These are phyloP conservation scores for Nymphalis io DNA, from an alignment of 1,140 invertebrate genomes.

Conservation along the genomic window DNA sequence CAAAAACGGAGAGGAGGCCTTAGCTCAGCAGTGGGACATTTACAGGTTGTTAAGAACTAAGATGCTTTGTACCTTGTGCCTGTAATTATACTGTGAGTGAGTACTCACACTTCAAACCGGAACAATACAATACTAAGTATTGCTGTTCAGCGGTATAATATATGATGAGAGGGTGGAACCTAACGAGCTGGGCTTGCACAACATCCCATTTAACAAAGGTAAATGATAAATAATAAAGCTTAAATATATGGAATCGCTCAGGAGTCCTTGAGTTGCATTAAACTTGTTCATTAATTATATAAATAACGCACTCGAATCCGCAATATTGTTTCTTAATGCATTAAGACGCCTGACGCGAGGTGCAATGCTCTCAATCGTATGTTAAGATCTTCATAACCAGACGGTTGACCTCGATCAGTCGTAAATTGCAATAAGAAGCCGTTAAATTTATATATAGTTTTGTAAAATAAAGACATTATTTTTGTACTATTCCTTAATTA, in stretches of 20 bases:
- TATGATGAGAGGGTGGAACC: no score
- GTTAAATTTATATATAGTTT: neutral
- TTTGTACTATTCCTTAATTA: no score
- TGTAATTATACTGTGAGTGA: no score
- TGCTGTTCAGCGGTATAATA: no score
- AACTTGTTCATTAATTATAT: conserved; percentile 8
- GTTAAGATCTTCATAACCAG: conserved; percentile 21
- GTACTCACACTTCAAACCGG: no score
- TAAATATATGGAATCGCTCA: neutral
- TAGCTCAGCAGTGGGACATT: no score
- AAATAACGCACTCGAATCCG: conserved; percentile 11
- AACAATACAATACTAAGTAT: no score
- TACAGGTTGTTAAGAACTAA: no score
- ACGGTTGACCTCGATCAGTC: conserved; percentile 18
- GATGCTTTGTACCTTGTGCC: no score
- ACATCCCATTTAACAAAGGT: neutral
- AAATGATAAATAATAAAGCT: neutral
- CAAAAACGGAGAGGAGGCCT: no score
- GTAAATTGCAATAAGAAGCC: neutral
- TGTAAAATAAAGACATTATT: neutral
- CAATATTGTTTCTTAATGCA: neutral
- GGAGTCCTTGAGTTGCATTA: conserved; percentile 2
- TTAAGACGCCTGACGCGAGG: conserved; percentile 12
- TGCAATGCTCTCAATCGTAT: conserved; percentile 15
- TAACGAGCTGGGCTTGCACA: no score